Evolutionary conservation across 2,888 invertebrate genomes (phyloP), one percentile per base, ranked within the genome.

Genomic region (Apoderus coryli): DNA sequence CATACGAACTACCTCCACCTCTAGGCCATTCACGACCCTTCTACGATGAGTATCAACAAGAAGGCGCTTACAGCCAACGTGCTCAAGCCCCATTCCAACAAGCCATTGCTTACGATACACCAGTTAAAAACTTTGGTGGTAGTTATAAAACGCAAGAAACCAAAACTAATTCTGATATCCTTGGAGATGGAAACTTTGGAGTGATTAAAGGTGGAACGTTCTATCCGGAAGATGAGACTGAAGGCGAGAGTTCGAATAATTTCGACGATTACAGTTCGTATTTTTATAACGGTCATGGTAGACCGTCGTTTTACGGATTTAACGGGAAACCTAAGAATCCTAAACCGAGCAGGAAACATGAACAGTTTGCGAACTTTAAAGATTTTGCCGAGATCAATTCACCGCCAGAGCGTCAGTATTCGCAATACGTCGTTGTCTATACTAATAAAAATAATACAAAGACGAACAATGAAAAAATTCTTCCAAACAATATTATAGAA

Each of bases 311-410:
- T 19, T 37, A 27, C 1, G 60, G 58, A 29, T 70, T 70, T 39
- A 48, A 40, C 24, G 43, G 44, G 2, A 61, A 63, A 13, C 65
- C 69, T 12, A 31, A 38, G 0, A 47, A 43, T 12, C 66, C 70
- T 1, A 81, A 82, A 47, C 77, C 80, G 23, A 32, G 35, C 29
- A 76, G 76, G 3, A 77, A 78, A 29, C 72, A 78, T 14, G 84
- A 86, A 47, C 86, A 86, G 49, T 86, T 88, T 49, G 82, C 84
- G 3, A 84, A 86, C 51, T 88, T 88, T 60, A 69, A 82, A 46
- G 88, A 88, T 52, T 88, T 88, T 48, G 86, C 88, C 1, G 88
- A 88, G 46, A 86, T 88, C 31, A 86, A 85, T 38, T 73, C 81
- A 3, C 82, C 84, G 1, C 70, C 79, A 0, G 81, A 80, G 48